Evolutionary conservation across 1,140 invertebrate species (phyloP).

Genomic region (Calephelis nemesis): DNA sequence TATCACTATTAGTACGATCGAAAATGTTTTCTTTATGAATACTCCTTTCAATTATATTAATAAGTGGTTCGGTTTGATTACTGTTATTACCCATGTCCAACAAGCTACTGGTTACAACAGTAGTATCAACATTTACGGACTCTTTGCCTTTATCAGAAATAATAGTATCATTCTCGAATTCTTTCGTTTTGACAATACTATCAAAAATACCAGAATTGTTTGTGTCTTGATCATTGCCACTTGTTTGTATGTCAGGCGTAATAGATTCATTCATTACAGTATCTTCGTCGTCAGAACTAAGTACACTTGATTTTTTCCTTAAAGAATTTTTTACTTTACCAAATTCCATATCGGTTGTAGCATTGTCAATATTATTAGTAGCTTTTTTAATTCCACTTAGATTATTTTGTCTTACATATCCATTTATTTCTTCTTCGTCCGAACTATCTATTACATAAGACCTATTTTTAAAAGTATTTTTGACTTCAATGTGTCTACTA

Average conservation of each 20-base stretch:
- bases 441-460: slow-evolving; percentile 57
- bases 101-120: no score
- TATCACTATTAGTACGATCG: no score
- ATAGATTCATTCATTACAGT: slow-evolving; percentile 25
- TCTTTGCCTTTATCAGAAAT: slow-evolving; percentile 10
- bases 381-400: slow-evolving; percentile 22
- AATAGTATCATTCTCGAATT: slow-evolving; percentile 16
- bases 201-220: slow-evolving; percentile 16
- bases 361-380: background rate
- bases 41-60: no score
- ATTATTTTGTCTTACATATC: slow-evolving; percentile 28
- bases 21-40: no score
- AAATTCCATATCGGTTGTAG: background rate
- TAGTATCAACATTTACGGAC: background rate
- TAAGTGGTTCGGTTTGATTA: no score
- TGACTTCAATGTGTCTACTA: slow-evolving; percentile 28
- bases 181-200: slow-evolving; percentile 20
- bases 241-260: slow-evolving; percentile 24
- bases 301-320: slow-evolving; percentile 1
- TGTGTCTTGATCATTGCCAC: slow-evolving; percentile 8
- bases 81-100: no score
- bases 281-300: slow-evolving; percentile 27
- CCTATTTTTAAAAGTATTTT: slow-evolving; percentile 30
- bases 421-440: slow-evolving; percentile 50
- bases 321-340: slow-evolving; percentile 2